Conservation (phyloP, 2,797 vertebrate genomes). For the Corythornis leucogaster region DNA sequence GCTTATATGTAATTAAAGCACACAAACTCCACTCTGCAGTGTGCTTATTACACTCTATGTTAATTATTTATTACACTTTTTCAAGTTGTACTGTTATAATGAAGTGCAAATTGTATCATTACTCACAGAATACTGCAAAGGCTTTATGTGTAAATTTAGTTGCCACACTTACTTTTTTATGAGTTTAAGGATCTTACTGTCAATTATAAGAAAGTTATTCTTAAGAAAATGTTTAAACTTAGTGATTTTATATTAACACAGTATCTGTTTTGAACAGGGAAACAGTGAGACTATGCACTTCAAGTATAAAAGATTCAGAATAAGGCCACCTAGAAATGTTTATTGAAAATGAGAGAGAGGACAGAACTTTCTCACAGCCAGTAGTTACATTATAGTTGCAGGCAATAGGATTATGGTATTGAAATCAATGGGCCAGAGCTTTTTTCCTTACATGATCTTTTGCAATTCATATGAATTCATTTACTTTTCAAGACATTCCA, state of each 20-base stretch:
- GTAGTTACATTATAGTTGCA: background rate
- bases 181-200: background rate
- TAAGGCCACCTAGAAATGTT: background rate
- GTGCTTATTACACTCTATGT: conserved; percentile 12
- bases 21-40: background rate
- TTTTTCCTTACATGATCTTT: background rate
- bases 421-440: background rate
- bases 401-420: background rate
- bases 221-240: background rate
- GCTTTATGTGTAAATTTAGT: background rate
- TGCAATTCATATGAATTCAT: background rate
- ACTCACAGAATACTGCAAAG: background rate
- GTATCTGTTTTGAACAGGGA: background rate
- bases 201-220: background rate
- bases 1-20: conserved; percentile 47
- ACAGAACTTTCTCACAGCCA: background rate
- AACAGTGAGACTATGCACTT: background rate
- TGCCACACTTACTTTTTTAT: background rate
- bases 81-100: background rate
- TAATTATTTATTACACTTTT: conserved; percentile 54
- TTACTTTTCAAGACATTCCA: conserved; percentile 10
- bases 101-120: conserved; percentile 25
- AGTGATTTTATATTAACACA: background rate
- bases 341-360: background rate
- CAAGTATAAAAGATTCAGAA: background rate